These are phyloP conservation scores for Holothuria leucospilota DNA, from an alignment of 53 echinoderm and acorn worm species.

Conservation along the genomic window DNA sequence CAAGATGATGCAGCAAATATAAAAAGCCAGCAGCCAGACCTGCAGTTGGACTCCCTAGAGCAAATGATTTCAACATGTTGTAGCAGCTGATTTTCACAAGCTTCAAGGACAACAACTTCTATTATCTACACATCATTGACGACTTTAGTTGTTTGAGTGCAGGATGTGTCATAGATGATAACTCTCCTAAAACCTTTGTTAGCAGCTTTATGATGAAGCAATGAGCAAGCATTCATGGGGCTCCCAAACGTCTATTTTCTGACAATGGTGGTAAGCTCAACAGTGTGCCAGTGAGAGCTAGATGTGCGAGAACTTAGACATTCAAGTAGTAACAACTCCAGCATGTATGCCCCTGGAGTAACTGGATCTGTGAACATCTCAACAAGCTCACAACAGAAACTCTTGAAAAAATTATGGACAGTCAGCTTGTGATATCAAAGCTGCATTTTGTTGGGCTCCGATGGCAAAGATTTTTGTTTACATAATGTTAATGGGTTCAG, in stretches of 20 bases:
- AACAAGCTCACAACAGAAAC: not conserved
- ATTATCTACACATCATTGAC: slow-evolving; percentile 63
- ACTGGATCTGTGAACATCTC: slow-evolving; percentile 18
- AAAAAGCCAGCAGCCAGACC: slow-evolving; percentile 47
- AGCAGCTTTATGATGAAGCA: slow-evolving; percentile 50
- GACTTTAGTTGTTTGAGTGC: slow-evolving; percentile 45
- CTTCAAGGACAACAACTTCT: slow-evolving; percentile 48
- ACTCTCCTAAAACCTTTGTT: slow-evolving; percentile 36
- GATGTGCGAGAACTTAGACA: slow-evolving; percentile 13
- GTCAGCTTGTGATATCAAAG: not conserved
- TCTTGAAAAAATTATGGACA: slow-evolving; percentile 3
- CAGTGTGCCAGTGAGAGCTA: slow-evolving; percentile 27
- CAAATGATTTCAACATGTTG: slow-evolving; percentile 51
- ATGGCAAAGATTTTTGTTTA: slow-evolving; percentile 33
- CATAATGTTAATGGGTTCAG: slow-evolving; percentile 39
- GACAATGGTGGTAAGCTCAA: slow-evolving; percentile 51
- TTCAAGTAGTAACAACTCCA: slow-evolving; percentile 8
- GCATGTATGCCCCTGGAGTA: slow-evolving; percentile 2
- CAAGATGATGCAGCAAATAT: slow-evolving; percentile 42
- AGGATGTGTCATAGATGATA: slow-evolving; percentile 43
- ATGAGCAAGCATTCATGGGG: slow-evolving; percentile 57
- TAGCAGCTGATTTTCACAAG: slow-evolving; percentile 41
- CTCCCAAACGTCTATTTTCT: slow-evolving; percentile 44
- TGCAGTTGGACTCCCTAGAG: not conserved
- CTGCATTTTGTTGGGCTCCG: slow-evolving; percentile 7